Conservation (phyloP, 2,888 invertebrate genomes). For the Acanthoscelides obtectus region DNA sequence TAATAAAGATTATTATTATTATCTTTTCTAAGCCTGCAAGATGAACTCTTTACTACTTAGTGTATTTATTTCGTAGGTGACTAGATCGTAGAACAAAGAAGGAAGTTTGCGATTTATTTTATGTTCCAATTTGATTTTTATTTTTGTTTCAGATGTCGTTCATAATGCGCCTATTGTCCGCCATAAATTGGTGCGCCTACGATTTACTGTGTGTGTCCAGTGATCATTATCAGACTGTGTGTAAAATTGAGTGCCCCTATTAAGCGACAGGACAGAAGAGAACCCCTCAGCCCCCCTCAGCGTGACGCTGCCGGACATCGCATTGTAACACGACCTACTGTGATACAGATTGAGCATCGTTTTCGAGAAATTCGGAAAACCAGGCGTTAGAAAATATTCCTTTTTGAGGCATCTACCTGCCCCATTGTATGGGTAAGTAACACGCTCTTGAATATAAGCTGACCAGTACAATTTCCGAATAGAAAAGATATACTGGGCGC, state of each 20-base stretch:
- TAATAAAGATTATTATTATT: no score
- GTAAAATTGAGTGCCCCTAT: conserved; percentile 19
- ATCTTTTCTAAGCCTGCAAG: no score
- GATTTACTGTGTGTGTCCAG: conserved; percentile 38
- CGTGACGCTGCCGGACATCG: background rate
- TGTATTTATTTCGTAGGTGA: no score
- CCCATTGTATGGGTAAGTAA: conserved; percentile 7
- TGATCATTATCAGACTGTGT: conserved; percentile 40
- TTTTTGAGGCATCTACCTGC: conserved; percentile 1
- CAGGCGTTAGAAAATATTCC: background rate
- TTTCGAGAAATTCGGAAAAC: background rate
- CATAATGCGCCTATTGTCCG: conserved; percentile 32
- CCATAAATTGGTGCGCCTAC: conserved; percentile 36
- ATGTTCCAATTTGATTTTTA: background rate
- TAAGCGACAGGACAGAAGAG: conserved; percentile 12
- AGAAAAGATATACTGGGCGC: no score
- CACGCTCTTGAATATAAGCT: background rate
- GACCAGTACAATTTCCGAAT: no score
- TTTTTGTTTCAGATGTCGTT: conserved; percentile 34
- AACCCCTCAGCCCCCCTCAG: background rate
- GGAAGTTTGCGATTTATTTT: no score
- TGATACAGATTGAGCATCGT: background rate
- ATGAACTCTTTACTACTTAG: no score
- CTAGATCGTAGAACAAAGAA: no score
- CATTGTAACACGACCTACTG: background rate